A percentile compares a stretch with the other conserved stretches of the same genome.
Evolutionary conservation across 2,888 invertebrate genomes (phyloP).

Genomic region (Cryptophagus acutangulus): DNA sequence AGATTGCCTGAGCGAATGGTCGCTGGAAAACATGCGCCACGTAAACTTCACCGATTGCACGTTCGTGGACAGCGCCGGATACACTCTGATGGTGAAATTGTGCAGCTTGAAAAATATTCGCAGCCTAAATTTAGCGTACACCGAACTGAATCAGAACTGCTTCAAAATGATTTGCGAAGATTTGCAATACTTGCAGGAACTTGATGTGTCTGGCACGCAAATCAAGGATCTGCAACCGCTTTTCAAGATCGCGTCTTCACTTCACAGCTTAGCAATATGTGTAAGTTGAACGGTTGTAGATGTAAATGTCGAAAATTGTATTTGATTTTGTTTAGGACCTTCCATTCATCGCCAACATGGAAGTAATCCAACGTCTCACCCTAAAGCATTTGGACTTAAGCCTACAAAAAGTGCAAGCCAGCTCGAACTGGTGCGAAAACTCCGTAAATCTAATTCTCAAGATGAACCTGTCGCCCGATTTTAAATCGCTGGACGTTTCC

Average conservation of each 20-base stretch:
- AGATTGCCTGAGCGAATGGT: conserved; percentile 63
- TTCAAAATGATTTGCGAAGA: conserved; percentile 63
- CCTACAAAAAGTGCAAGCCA: conserved; percentile 16
- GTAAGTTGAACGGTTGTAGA: conserved; percentile 39
- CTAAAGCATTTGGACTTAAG: conserved; percentile 43
- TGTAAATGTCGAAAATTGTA: background rate
- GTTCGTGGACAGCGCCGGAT: conserved; percentile 55
- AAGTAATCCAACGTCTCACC: conserved; percentile 29
- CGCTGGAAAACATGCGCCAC: conserved; percentile 55
- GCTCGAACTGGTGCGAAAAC: background rate
- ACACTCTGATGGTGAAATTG: conserved; percentile 51
- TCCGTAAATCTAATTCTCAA: conserved; percentile 29
- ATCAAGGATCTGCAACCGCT: conserved; percentile 60
- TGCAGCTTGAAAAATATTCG: conserved; percentile 57
- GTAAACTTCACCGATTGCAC: conserved; percentile 60
- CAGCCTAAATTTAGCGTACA: conserved; percentile 60
- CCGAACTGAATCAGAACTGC: conserved; percentile 63
- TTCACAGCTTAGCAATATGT: conserved; percentile 56
- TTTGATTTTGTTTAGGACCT: conserved; percentile 31
- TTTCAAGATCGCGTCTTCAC: conserved; percentile 52
- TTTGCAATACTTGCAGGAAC: conserved; percentile 56
- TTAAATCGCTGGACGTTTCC: conserved; percentile 61
- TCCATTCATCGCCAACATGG: conserved; percentile 26
- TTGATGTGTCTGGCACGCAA: conserved; percentile 63
- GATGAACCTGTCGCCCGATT: conserved; percentile 49